Conservation (phyloP, 1,140 invertebrate genomes). For the Leptopilina clavipes region DNA sequence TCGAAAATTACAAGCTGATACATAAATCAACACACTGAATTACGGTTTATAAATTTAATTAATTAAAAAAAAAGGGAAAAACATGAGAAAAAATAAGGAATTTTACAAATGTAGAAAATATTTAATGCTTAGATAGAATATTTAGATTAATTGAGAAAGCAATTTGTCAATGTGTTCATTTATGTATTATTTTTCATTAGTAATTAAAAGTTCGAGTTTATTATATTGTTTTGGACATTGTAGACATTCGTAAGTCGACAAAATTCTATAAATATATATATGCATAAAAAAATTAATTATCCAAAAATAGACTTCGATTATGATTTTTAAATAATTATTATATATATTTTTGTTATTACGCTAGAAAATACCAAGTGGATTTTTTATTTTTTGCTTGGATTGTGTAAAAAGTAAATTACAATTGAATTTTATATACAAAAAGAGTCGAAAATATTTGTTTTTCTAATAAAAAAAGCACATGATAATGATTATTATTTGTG, state of each 20-base stretch:
- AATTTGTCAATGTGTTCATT: constrained; percentile 32
- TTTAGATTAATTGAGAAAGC: not conserved
- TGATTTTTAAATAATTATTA: not conserved
- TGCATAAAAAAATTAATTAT: not conserved
- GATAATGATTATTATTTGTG: constrained; percentile 7
- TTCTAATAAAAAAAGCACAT: constrained; percentile 1
- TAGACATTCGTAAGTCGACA: not conserved
- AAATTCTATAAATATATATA: no score
- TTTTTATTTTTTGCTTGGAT: not conserved
- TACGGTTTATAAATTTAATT: not conserved
- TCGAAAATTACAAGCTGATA: constrained; percentile 2
- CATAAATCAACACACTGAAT: constrained; percentile 21
- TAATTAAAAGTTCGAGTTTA: not conserved
- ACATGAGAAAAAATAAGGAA: not conserved
- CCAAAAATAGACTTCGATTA: constrained; percentile 12
- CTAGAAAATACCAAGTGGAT: constrained; percentile 16
- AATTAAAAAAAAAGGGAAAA: not conserved
- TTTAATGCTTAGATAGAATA: not conserved
- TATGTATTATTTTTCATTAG: constrained; percentile 26
- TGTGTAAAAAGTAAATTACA: constrained; percentile 1
- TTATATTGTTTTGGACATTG: not conserved
- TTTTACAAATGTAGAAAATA: not conserved
- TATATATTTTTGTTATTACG: not conserved
- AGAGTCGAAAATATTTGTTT: not conserved
- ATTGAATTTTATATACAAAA: not conserved